phyloP scores from a whole-genome alignment of 2,113 vertebrate genomes.

The Brachypteracias leptosomus region DNA sequence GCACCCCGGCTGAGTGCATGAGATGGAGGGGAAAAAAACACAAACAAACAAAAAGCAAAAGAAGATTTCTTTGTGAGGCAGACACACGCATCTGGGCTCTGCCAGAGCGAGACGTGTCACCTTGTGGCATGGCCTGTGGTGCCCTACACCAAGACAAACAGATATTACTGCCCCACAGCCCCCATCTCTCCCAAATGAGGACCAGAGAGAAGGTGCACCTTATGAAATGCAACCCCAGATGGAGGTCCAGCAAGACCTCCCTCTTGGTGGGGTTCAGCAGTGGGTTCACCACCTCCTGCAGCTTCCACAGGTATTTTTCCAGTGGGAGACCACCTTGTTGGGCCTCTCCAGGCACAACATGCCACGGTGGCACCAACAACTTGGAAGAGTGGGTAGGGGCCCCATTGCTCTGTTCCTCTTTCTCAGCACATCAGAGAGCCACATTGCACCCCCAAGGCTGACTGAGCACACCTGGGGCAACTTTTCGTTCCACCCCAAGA shows the following conservation, averaged over 20 bases:
- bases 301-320: neutral
- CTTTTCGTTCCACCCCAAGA: neutral
- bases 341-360: neutral
- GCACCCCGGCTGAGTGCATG: neutral
- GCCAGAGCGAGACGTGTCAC: neutral
- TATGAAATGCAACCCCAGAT: fast-evolving
- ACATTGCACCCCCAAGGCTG: neutral
- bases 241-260: neutral
- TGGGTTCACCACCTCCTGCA: neutral
- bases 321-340: fast-evolving
- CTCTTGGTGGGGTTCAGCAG: neutral
- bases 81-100: neutral
- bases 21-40: neutral
- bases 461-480: neutral
- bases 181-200: fast-evolving
- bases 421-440: neutral
- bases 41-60: neutral
- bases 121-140: fast-evolving
- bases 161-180: neutral
- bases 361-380: fast-evolving
- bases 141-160: neutral
- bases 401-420: fast-evolving
- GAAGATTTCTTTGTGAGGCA: slow-evolving; percentile 26
- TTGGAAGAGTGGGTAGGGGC: neutral
- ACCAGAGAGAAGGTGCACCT: neutral